Evolutionary conservation across 2,113 vertebrate genomes (phyloP).

Genomic region (Aspiorhynchus laticeps): DNA sequence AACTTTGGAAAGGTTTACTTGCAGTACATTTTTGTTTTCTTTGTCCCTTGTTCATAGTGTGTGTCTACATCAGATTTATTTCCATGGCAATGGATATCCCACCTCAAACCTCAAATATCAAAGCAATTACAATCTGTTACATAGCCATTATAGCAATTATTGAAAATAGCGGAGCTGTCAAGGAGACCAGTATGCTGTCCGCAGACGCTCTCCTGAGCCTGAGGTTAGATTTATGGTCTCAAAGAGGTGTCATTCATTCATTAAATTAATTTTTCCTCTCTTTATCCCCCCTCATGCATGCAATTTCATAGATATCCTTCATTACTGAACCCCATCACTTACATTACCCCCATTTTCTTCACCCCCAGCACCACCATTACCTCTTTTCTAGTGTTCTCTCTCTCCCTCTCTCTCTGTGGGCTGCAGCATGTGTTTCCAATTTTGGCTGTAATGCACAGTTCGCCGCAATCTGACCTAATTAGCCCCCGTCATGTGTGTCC

Average conservation of each 20-base stretch:
- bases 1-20: background rate
- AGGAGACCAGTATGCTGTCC: constrained; percentile 51
- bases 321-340: background rate
- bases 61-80: constrained; percentile 38
- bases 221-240: constrained; percentile 43
- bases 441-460: constrained; percentile 66
- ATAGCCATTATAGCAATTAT: constrained; percentile 74
- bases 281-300: background rate
- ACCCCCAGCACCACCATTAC: background rate
- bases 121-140: constrained; percentile 65
- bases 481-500: constrained; percentile 68
- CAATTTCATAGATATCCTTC: constrained; percentile 7
- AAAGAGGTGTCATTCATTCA: constrained; percentile 24
- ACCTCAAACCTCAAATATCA: constrained; percentile 54
- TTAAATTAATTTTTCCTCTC: constrained; percentile 14
- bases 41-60: background rate
- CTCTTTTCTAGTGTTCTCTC: constrained; percentile 34
- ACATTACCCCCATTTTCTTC: constrained; percentile 31
- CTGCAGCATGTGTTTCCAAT: constrained; percentile 76
- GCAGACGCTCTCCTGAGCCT: constrained; percentile 24
- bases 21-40: background rate
- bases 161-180: constrained; percentile 71
- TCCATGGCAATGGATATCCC: constrained; percentile 53
- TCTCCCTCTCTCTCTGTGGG: constrained; percentile 20
- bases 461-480: constrained; percentile 74